Evolutionary conservation across 2,113 vertebrate species (phyloP), one percentile per base, ranked within the genome.

Genomic region (Forbesichthys papilliferus): DNA sequence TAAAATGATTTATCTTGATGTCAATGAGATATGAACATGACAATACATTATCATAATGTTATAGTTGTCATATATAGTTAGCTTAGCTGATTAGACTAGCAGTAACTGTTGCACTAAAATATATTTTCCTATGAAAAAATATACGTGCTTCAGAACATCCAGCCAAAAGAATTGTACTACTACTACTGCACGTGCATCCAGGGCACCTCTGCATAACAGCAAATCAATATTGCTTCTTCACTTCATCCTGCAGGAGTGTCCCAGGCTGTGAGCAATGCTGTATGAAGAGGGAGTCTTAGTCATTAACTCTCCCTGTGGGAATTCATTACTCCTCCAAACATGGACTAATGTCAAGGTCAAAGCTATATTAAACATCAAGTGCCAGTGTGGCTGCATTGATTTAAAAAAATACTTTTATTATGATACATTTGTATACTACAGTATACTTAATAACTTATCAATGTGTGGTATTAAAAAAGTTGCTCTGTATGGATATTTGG

Each of bases 161-260:
- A 51, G 8, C 3, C 49, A 3, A 12, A 51, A 51, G 49, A 51
- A 9, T 51, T 51, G 11, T 51, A 27, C n/a, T n/a, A n/a, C n/a
- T n/a, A n/a, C 1, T n/a, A 48, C 16, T 16, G 5, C 16, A 5
- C 51, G 47, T 14, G 27, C 16, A 54, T 66, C 34, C 51, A 42
- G 49, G n/a, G 51, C 64, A 55, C 64, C 16, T 34, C 34, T 55
- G 51, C 64, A 66, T 14, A 66, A 12, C 8, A 51, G 49, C 49
- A 33, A 65, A 66, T 66, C 61, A 63, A 63, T 63, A 63, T 33
- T 8, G 64, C 52, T 66, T 27, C 27, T 27, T 55, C 49, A 55
- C 64, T 36, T 4, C 52, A 66, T 66, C 64, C 64, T 42, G 64
- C 64, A 54, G 64, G 16, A 47, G 64, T 33, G 16, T 36, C 64